Evolutionary conservation across 2,888 invertebrate genomes (phyloP), one percentile per base, ranked within the genome.

Genomic region (Vandiemenella viatica): DNA sequence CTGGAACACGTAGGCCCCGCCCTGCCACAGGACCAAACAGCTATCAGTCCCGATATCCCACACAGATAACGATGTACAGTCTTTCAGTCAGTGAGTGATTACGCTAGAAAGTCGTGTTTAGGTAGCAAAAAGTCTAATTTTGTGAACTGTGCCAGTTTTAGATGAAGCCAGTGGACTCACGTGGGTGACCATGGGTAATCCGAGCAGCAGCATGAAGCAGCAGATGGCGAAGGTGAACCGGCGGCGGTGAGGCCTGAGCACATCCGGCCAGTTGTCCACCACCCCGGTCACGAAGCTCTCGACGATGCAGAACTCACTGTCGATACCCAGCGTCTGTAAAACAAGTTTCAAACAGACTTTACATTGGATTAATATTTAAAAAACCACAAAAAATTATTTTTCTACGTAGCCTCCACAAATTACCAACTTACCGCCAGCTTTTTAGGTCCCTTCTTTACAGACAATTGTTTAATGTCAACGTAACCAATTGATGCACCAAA

Each of bases 251-350:
- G 74, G 73, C 45, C 74, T 65, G 48, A 76, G 62, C 16, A 62
- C 62, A 46, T 70, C 68, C 3, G 76, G 72, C 75, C 75, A 76
- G 58, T 74, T 73, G 61, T 76, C 76, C 18, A 74, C 67, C 50
- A 76, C 62, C 37, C 75, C 76, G 1, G 75, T 74, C 52, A 76
- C 70, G 55, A 76, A 73, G 16, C 75, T 72, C 61, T 79, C 77
- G 8, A 84, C 73, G 52, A 78, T 68, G 53, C 80, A 80, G 61
- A 80, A 83, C 62, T 81, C 82, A 59, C 81, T 82, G 67, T 84
- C 83, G 43, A 84, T 70, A 10, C 83, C 83, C 38, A 83, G 68
- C 17, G 82, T 77, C 69, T 83, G 64, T 17, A 60, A 50, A 45
- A 50, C 13, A 46, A 37, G 41, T 8, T 23, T 5, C 6, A 17